Evolutionary conservation across 2,888 invertebrate species (phyloP), one percentile per base, ranked within the genome.

Genomic region (Spisula solida): DNA sequence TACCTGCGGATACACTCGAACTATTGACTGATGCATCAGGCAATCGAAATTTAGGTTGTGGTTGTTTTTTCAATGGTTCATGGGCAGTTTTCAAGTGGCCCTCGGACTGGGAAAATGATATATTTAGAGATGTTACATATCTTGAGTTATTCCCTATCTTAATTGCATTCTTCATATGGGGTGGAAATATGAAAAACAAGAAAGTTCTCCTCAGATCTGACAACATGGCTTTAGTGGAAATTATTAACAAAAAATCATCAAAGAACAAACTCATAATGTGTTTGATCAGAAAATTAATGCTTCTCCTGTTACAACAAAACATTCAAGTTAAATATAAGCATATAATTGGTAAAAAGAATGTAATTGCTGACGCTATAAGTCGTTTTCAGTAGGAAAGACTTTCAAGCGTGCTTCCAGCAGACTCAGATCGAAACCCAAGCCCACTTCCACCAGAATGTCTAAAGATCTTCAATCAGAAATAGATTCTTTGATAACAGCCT

Each of bases 341-440:
- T 48, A 81, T 81, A n/a, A 6, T 16, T 47, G 81, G 81, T 0
- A 81, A 48, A n/a, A 82, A n/a, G n/a, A n/a, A n/a, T n/a, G n/a
- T n/a, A n/a, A n/a, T n/a, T n/a, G n/a, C n/a, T n/a, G n/a, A n/a
- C 34, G 29, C 82, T 14, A 82, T 82, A 14, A 82, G 82, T 82
- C 82, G 82, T 34, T 82, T 82, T 82, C 82, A 82, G 82, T 82
- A 66, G 82, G 31, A 20, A 31, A 29, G 66, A 8, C 84, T 84
- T 0, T n/a, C 8, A 1, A 60, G 18, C 2, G 10, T 41, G n/a
- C 66, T 82, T 60, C 82, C 60, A 31, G 31, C 8, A 41, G 0
- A 41, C 34, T 66, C 70, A 4, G 6, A 16, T 1, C 25, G 29
- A 20, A 20, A 8, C 34, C 82, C 82, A n/a, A 20, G n/a, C 75